A percentile compares a stretch with the other conserved stretches of the same genome.
Conservation (phyloP, 2,113 vertebrate species). For the Passer domesticus region DNA sequence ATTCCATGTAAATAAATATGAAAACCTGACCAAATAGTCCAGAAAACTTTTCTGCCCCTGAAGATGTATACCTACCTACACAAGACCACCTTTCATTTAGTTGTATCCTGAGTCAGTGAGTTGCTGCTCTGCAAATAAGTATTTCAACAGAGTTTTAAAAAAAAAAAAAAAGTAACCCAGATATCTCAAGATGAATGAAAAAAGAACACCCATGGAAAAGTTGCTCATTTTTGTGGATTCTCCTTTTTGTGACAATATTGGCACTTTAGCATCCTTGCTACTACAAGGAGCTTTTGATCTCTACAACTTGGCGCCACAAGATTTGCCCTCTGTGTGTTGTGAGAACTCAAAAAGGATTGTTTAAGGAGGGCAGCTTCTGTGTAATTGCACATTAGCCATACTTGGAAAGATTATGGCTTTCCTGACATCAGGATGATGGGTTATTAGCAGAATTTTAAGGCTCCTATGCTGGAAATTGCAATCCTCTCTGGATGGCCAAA, state of each 20-base stretch:
- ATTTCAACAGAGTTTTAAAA: neutral
- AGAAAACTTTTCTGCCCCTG: neutral
- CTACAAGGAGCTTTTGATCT: conserved; percentile 9
- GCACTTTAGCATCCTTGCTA: neutral
- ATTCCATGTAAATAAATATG: neutral
- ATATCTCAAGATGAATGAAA: neutral
- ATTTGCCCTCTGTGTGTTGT: neutral
- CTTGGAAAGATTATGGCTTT: conserved; percentile 17
- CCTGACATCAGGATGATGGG: conserved; percentile 6
- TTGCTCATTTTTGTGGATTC: neutral
- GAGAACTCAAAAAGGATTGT: conserved; percentile 6
- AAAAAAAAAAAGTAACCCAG: neutral
- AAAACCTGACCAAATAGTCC: neutral
- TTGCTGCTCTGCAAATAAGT: neutral
- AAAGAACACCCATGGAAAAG: neutral
- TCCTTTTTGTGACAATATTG: conserved; percentile 14
- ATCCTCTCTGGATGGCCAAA: neutral
- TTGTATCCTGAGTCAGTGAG: neutral
- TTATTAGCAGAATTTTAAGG: conserved; percentile 29
- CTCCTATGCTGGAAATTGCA: neutral
- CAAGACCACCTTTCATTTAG: neutral
- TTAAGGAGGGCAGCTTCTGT: conserved; percentile 12
- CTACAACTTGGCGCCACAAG: neutral
- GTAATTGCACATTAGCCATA: conserved; percentile 30
- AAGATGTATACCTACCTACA: neutral